A percentile compares a stretch with the other conserved stretches of the same genome.
Conservation (phyloP, 2,888 invertebrate genomes). For the Hyppa rectilinea region DNA sequence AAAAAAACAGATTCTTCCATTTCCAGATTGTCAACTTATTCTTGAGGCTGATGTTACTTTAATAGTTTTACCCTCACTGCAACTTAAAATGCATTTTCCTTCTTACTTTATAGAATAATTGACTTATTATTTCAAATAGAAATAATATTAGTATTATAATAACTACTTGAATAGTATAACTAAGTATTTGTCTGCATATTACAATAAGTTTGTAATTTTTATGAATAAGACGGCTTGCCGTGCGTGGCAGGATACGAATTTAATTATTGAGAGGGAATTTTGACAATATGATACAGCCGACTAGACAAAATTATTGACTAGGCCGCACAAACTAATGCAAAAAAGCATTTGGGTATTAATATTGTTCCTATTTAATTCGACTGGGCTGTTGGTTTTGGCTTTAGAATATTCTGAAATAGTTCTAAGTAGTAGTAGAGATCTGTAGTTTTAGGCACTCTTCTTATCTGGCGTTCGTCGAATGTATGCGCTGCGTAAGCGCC, state of each 20-base stretch:
- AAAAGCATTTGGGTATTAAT: neutral
- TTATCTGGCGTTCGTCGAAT: neutral
- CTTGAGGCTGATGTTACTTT: neutral
- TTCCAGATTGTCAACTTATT: conserved; percentile 5
- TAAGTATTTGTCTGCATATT: conserved; percentile 8
- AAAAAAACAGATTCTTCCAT: neutral
- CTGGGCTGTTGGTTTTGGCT: neutral
- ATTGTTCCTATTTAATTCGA: neutral
- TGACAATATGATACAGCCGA: neutral
- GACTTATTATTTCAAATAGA: neutral
- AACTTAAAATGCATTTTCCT: conserved; percentile 1
- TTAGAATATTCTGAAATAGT: conserved; percentile 25
- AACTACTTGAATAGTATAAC: neutral
- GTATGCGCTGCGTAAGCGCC: neutral
- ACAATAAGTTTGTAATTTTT: neutral
- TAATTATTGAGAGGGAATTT: neutral
- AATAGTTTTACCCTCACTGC: neutral
- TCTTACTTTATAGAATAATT: neutral
- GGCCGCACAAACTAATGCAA: neutral
- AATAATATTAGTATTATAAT: neutral
- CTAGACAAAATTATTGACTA: neutral
- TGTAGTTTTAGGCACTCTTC: conserved; percentile 3
- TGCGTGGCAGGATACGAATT: neutral
- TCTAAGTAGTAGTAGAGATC: conserved; percentile 10
- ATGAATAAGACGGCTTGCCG: too few species aligned